Evolutionary conservation across 2,888 invertebrate species (phyloP).

Genomic region (Thera britannica): DNA sequence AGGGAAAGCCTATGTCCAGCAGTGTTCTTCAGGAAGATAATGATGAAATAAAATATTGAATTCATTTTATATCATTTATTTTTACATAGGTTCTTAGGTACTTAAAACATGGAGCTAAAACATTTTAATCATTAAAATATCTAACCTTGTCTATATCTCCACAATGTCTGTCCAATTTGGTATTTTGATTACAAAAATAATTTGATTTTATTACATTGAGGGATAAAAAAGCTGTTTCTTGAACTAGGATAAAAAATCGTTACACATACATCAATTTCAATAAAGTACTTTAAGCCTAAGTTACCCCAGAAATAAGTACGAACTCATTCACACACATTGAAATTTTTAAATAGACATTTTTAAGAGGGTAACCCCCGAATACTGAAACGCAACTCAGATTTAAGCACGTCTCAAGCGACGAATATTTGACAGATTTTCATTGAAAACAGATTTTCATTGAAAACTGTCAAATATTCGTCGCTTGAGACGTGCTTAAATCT

Average conservation of each 20-base stretch:
- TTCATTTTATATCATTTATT: slow-evolving; percentile 62
- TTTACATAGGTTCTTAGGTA: slow-evolving; percentile 65
- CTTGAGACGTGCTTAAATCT: too few relatives aligned
- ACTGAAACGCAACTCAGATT: too few relatives aligned
- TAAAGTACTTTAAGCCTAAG: slow-evolving; percentile 3
- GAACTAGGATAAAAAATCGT: slow-evolving; percentile 34
- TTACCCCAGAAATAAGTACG: slow-evolving; percentile 1
- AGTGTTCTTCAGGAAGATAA: too few relatives aligned
- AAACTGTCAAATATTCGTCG: too few relatives aligned
- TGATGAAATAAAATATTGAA: slow-evolving; percentile 39
- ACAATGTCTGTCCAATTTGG: slow-evolving; percentile 61
- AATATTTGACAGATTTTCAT: too few relatives aligned
- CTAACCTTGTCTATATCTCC: slow-evolving; percentile 66
- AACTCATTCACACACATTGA: neutral
- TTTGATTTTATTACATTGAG: slow-evolving; percentile 58
- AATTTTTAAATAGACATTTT: too few relatives aligned
- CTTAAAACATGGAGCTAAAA: slow-evolving; percentile 81
- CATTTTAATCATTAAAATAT: slow-evolving; percentile 71
- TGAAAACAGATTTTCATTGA: too few relatives aligned
- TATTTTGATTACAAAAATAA: slow-evolving; percentile 78
- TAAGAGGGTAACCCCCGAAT: too few relatives aligned
- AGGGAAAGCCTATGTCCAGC: too few relatives aligned
- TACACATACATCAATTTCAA: slow-evolving; percentile 29
- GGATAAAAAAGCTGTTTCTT: slow-evolving; percentile 46
- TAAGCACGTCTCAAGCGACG: too few relatives aligned